A percentile compares a stretch with the other conserved stretches of the same genome.
Evolutionary conservation across 1,140 invertebrate genomes (phyloP).

Genomic region (Oedothorax gibbosus): DNA sequence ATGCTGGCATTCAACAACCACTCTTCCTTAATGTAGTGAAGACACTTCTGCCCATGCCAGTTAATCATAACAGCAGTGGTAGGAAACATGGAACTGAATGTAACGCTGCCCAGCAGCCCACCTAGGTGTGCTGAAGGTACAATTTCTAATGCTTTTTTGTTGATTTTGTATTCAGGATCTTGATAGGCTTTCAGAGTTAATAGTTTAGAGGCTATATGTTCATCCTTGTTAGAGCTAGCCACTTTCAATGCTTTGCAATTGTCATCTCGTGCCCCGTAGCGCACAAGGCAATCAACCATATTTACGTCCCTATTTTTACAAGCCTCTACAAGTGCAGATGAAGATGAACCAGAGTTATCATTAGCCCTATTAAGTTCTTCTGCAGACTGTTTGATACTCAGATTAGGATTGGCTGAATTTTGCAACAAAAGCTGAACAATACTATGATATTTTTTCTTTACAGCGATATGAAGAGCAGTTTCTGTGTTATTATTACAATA

Average conservation of each 20-base stretch:
- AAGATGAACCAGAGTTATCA: conserved; percentile 65
- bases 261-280: conserved; percentile 88
- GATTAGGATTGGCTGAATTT: conserved; percentile 74
- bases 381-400: conserved; percentile 52
- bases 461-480: conserved; percentile 82
- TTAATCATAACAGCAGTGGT: conserved; percentile 90
- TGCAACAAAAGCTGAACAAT: conserved; percentile 80
- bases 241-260: conserved; percentile 80
- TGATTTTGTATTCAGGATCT: conserved; percentile 86
- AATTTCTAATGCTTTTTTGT: conserved; percentile 82
- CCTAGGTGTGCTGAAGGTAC: conserved; percentile 60
- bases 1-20: conserved; percentile 88
- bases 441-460: conserved; percentile 80
- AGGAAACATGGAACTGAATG: conserved; percentile 79
- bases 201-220: conserved; percentile 79
- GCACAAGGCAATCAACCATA: conserved; percentile 81
- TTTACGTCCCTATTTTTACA: conserved; percentile 76
- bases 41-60: conserved; percentile 88
- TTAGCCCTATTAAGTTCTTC: conserved; percentile 54
- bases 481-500: conserved; percentile 81
- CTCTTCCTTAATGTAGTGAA: conserved; percentile 74
- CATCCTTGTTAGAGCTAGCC: conserved; percentile 78
- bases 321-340: conserved; percentile 80
- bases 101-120: conserved; percentile 61
- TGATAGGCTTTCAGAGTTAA: conserved; percentile 80